Base-by-base conservation (phyloP, 2,797 vertebrate genomes). In the Psittacula derbiana region DNA sequence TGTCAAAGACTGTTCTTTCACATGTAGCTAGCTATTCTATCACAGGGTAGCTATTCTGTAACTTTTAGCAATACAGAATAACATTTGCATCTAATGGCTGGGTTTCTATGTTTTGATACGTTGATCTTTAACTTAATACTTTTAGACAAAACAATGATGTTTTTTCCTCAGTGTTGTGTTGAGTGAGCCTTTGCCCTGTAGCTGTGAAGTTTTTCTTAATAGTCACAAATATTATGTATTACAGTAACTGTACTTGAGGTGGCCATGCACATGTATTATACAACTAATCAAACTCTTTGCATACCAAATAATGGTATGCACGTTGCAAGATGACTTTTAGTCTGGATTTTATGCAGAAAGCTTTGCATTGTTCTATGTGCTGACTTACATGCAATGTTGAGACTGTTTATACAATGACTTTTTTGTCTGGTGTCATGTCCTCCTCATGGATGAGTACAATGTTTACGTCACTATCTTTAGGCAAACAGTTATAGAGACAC, bases 351-450 rank as follows among this genome's bases (percentile, higher is more conserved):
- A 25, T 52, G 46, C 70, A 93, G 88, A 97, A 94, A 88, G 82
- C 73, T 67, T 62, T 69, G 66, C 82, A 90, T 96, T 96, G 88
- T 95, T 94, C 53, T 90, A 55, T 61, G 15, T 94, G 66, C 80
- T 94, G 86, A 95, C 88, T 83, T 81, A 72, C 12, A 33, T 72
- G 82, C 88, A 0, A 1, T 30, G 80, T 49, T 78, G 69, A 80
- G 79, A 44, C 38, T 76, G 38, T 28, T 0, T 44, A 40, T 57
- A 96, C 94, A 96, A 94, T 88, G 92, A 53, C 57, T 65, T 80
- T 91, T 93, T 92, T 96, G 94, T 95, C 82, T 81, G 58, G 49
- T 91, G 57, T 91, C 65, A 69, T 72, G 57, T 88, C 82, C 4
- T 11, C 82, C 83, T 89, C 84, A 64, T 74, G 74, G 75, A 64